A percentile compares a stretch with the other conserved stretches of the same genome.
Conservation (phyloP, 2,888 invertebrate genomes). For the Cryptocephalus moraei region DNA sequence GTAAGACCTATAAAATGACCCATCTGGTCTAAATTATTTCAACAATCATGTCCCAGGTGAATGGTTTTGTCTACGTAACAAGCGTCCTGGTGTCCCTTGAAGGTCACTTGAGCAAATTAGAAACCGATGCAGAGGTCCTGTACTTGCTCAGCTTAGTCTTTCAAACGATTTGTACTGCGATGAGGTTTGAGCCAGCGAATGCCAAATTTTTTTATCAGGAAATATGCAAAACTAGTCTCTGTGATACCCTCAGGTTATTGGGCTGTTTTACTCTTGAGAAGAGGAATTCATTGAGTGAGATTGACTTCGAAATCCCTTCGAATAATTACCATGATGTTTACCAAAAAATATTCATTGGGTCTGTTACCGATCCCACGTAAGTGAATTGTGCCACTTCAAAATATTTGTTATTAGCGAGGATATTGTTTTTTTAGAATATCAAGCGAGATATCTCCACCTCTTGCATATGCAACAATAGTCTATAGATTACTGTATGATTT, state of each 20-base stretch:
- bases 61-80: slow-evolving; percentile 96
- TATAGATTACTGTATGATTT: slow-evolving; percentile 88
- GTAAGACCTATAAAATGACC: slow-evolving; percentile 34
- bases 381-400: slow-evolving; percentile 18
- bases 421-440: slow-evolving; percentile 47
- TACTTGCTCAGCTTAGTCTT: slow-evolving; percentile 80
- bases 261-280: slow-evolving; percentile 66
- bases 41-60: slow-evolving; percentile 44
- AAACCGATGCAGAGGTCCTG: slow-evolving; percentile 50
- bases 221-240: slow-evolving; percentile 89
- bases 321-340: slow-evolving; percentile 40
- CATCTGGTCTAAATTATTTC: slow-evolving; percentile 2
- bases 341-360: slow-evolving; percentile 68
- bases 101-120: slow-evolving; percentile 55
- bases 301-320: slow-evolving; percentile 20
- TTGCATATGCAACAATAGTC: slow-evolving; percentile 76
- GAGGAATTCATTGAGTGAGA: slow-evolving; percentile 28
- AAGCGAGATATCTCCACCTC: slow-evolving; percentile 61
- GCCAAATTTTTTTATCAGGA: slow-evolving; percentile 97
- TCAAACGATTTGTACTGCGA: slow-evolving; percentile 90
- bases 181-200: slow-evolving; percentile 98
- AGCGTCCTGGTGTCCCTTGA: slow-evolving; percentile 90
- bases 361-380: slow-evolving; percentile 59
- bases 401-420: slow-evolving; percentile 2
- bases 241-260: slow-evolving; percentile 82